Base-by-base conservation (phyloP, 2,888 invertebrate species). In the Agrotis exclamationis region DNA sequence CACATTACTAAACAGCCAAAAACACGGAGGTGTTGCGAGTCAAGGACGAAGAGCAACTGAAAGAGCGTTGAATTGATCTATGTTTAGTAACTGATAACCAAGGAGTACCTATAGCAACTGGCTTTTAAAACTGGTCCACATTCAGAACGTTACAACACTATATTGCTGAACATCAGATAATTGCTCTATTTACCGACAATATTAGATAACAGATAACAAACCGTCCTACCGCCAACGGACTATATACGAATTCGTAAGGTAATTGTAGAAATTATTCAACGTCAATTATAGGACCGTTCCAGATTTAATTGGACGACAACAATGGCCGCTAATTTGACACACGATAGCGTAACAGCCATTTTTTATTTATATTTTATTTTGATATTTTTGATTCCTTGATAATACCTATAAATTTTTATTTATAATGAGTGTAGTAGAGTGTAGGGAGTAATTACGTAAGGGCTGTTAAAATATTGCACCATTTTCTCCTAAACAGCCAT, bases 261-360 rank as follows among this genome's bases (percentile, higher is more conserved):
- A 54, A 70, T 69, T 59, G 24, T 20, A 45, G 28, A 62, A 80
- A 80, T 67, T 50, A 60, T 64, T 68, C 62, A 58, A 54, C 33
- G 57, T 53, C 70, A 59, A 71, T 68, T 71, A 65, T 53, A 33
- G 47, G 13, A 4, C 44, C 7, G 16, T 58, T 68, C 56, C 39
- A 47, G 28, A 56, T 63, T 57, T 69, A 78, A 66, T 79, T 67
- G 53, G 39, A 66, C 48, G 24, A 24, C 63, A 44, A 56, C 22
- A 74, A 69, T 18, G 44, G 6, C 22, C 33, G 18, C n/a, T 24
- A 44, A 24, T 22, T 13, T 44, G 73, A 44, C 45, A 67, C 28
- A 58, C 22, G 60, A 63, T 56, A 56, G 6, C n/a, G 9, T 48
- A 9, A 59, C 39, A 57, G 13, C 11, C 18, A 44, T 33, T 50